Percentiles rank a stretch among this genome's conserved stretches.
Conservation (phyloP, 2,888 invertebrate genomes). For the Ornithoptera priamus region DNA sequence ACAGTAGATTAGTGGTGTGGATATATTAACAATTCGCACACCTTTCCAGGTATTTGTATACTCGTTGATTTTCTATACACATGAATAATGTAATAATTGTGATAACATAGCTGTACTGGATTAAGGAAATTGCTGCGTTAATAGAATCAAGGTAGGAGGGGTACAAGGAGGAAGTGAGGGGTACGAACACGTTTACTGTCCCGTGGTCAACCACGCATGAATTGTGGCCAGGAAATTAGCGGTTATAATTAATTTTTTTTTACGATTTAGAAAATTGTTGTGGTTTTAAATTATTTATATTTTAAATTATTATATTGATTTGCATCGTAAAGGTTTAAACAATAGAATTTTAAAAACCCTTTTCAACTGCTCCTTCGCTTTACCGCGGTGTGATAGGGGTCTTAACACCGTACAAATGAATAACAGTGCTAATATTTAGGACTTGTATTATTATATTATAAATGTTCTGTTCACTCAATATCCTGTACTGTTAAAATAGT, state of each 20-base stretch:
- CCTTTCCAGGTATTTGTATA: not conserved
- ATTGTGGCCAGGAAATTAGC: conserved; percentile 21
- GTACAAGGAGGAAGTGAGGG: conserved; percentile 33
- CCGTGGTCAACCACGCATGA: conserved; percentile 32
- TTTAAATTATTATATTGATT: not conserved
- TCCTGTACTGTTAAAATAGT: too few species aligned
- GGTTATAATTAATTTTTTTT: not conserved
- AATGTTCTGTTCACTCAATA: too few species aligned
- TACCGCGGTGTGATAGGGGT: too few species aligned
- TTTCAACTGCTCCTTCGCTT: too few species aligned
- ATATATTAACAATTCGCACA: too few species aligned
- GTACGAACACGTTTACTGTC: conserved; percentile 48
- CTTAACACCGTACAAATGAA: too few species aligned
- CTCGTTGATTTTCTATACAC: conserved; percentile 18
- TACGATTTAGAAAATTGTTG: too few species aligned
- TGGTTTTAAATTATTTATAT: not conserved
- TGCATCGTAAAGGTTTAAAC: too few species aligned
- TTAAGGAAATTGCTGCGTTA: conserved; percentile 60
- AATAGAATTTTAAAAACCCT: too few species aligned
- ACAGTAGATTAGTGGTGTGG: too few species aligned
- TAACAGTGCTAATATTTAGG: too few species aligned
- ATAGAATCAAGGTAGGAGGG: conserved; percentile 51
- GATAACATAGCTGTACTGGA: conserved; percentile 47
- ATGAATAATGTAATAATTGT: conserved; percentile 34
- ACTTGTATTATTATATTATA: too few species aligned